Conservation (phyloP, 64 coral and sea anemone species). For the Stylophora pistillata region DNA sequence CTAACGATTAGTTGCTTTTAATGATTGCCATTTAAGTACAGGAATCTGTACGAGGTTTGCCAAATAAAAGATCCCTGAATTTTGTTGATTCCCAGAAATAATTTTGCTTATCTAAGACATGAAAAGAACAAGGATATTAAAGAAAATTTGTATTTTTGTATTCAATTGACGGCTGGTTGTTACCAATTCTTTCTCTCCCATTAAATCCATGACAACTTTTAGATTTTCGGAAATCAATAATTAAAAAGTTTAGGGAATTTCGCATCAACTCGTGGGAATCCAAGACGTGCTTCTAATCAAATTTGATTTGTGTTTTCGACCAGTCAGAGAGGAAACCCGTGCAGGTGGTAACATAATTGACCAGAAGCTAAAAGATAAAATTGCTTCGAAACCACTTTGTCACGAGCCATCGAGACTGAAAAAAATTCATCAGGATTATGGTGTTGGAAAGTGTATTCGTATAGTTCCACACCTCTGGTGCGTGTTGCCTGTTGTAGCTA, state of each 20-base stretch:
- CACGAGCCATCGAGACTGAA: not conserved
- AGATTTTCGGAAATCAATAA: constrained; percentile 40
- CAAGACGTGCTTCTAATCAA: constrained; percentile 23
- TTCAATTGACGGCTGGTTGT: constrained; percentile 5
- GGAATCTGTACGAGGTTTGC: not conserved
- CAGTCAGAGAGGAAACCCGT: not conserved
- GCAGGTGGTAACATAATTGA: not conserved
- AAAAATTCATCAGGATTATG: not conserved
- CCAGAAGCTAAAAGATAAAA: not conserved
- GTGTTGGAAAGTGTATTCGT: not conserved
- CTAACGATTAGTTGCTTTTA: not conserved
- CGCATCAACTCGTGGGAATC: constrained; percentile 36
- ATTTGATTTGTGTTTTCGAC: constrained; percentile 25
- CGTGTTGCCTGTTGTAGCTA: not conserved
- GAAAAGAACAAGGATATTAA: not conserved
- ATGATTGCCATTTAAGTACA: not conserved
- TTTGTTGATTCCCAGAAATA: not conserved
- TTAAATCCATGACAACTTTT: constrained; percentile 37
- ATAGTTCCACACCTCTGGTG: not conserved
- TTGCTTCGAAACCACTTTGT: constrained; percentile 17
- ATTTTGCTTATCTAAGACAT: not conserved
- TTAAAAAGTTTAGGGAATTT: constrained; percentile 36
- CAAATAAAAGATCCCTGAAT: not conserved
- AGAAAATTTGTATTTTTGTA: not conserved
- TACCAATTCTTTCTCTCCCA: not conserved